Evolutionary conservation across 2,113 vertebrate species (phyloP).

Genomic region (Tenrec ecaudatus): DNA sequence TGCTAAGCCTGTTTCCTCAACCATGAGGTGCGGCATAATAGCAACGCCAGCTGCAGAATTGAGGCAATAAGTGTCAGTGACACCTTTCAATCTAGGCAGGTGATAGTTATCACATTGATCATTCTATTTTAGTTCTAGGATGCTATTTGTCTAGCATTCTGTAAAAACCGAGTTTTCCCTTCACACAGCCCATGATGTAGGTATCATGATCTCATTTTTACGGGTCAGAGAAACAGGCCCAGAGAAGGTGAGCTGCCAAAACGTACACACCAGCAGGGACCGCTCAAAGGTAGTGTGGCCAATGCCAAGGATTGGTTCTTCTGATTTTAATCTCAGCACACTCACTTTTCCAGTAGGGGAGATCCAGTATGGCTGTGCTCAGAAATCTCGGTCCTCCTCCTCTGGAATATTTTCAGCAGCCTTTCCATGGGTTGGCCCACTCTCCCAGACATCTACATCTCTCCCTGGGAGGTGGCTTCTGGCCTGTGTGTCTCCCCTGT

Average conservation of each 20-base stretch:
- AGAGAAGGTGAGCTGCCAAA: neutral
- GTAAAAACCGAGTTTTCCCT: neutral
- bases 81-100: neutral
- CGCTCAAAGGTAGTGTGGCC: neutral
- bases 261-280: neutral
- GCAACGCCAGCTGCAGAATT: neutral
- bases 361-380: neutral
- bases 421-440: neutral
- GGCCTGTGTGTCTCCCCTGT: neutral
- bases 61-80: neutral
- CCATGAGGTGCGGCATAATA: neutral
- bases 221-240: neutral
- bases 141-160: neutral
- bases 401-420: neutral
- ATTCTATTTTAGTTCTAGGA: neutral
- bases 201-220: neutral
- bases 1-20: neutral
- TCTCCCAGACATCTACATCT: neutral
- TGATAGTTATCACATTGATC: neutral
- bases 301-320: neutral
- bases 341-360: neutral
- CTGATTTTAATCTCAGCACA: neutral
- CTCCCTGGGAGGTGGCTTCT: neutral
- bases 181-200: neutral
- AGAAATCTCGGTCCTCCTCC: neutral